Evolutionary conservation across 2,113 vertebrate genomes (phyloP).

Genomic region (Pomatorhinus ruficollis): DNA sequence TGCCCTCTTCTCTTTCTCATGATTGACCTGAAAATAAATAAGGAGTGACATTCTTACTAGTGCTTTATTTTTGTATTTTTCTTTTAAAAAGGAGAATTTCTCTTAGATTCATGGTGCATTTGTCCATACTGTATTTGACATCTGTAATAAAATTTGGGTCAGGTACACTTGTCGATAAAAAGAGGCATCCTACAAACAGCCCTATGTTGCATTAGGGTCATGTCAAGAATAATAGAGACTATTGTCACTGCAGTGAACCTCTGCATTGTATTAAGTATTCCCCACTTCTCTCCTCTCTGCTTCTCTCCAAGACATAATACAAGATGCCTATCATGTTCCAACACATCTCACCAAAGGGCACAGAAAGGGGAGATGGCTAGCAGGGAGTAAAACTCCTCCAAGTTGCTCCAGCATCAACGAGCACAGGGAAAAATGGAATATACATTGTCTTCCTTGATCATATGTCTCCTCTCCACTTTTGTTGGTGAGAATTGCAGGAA

Average conservation of each 20-base stretch:
- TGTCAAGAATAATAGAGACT: slow-evolving; percentile 35
- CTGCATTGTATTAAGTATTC: neutral
- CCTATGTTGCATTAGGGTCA: neutral
- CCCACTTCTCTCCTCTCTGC: neutral
- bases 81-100: neutral
- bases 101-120: neutral
- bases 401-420: neutral
- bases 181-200: slow-evolving; percentile 5
- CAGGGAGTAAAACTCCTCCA: neutral
- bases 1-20: neutral
- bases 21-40: slow-evolving; percentile 57
- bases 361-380: neutral
- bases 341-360: neutral
- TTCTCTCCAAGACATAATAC: neutral
- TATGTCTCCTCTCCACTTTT: accelerated
- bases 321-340: neutral
- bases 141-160: slow-evolving; percentile 52
- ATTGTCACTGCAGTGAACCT: slow-evolving; percentile 25
- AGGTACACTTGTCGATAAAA: slow-evolving; percentile 47
- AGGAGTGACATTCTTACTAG: slow-evolving; percentile 20
- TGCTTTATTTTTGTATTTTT: neutral
- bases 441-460: neutral
- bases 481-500: neutral
- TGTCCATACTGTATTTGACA: slow-evolving; percentile 46
- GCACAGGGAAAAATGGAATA: neutral